Evolutionary conservation across 2,113 vertebrate species (phyloP), one percentile per base, ranked within the genome.

Genomic region (Pterocles burchelli): DNA sequence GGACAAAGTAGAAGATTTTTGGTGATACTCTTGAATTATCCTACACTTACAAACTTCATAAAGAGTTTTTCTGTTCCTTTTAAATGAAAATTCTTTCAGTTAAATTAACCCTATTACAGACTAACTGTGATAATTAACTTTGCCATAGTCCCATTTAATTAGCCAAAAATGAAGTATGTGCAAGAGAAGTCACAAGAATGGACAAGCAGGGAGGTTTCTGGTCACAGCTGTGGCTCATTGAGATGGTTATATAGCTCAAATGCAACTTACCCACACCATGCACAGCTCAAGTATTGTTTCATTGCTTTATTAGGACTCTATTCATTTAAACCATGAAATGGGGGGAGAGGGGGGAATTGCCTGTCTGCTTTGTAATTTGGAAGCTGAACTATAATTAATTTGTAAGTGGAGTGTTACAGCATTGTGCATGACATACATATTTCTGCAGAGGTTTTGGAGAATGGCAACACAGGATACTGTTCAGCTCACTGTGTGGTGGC

Each of bases 41-140:
- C 63, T 68, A 51, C 16, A 33, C 34, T 81, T 85, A 24, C 1
- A 74, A 76, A 62, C n/a, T 68, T 84, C 11, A 33, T 58, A 65
- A 83, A 89, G 77, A 68, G 17, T 63, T 73, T 43, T 90, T 33
- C 51, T n/a, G 6, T 48, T 80, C 41, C 31, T 75, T 74, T 85
- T 70, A 91, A 68, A 66, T 43, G 25, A 88, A 71, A 74, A 85
- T 57, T 43, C 25, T 41, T 54, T 88, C 72, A 59, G 54, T 79
- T 45, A 65, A 13, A 83, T 62, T 61, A 92, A 67, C 52, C 43
- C 43, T 80, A 31, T 89, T 89, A 48, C 58, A 87, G 46, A 84
- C 29, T 36, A 74, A 78, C 55, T 51, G 41, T 78, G 83, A 77
- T 81, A 88, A 74, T 88, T 93, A 78, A 91, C 45, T 86, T 96